Base-by-base conservation (phyloP, 2,797 vertebrate species). In the Coccyzus lansbergi region DNA sequence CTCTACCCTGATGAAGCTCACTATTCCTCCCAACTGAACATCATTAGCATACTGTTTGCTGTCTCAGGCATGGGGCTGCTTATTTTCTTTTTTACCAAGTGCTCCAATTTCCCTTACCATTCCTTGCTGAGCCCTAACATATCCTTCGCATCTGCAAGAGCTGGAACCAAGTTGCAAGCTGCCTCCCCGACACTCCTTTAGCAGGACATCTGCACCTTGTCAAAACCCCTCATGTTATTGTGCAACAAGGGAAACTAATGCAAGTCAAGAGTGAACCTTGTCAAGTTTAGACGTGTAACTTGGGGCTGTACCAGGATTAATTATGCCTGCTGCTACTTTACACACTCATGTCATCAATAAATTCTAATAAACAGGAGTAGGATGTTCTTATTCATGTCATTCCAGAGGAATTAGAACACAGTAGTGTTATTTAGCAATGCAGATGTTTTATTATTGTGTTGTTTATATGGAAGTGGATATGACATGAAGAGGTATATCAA, bases 341-440 rank as follows among this genome's bases (percentile, higher is more conserved):
- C 92, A 96, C 92, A 93, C 87, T 92, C 91, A 74, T 95, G 86
- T 96, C 91, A 95, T 95, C 94, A 97, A 96, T 97, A 97, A 97
- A 97, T 97, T 97, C 96, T 97, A 97, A 97, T 97, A 97, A 97
- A 96, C 95, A 96, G 88, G 91, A 96, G 90, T 93, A 94, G 93
- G 93, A 96, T 90, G 93, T 97, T 96, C 97, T 97, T 97, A 95
- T 95, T 97, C 94, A 94, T 96, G 95, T 90, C 96, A 96, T 96
- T 96, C 83, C 72, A 65, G 97, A 97, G 96, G 96, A 98, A 97
- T 97, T 97, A 97, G 97, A 97, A 97, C 96, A 96, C 92, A 97
- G 96, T 91, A 86, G 94, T 96, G 91, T 96, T 97, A 95, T 96
- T 97, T 96, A 97, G 96, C 95, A 97, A 97, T 94, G 96, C 96